phyloP scores from a whole-genome alignment of 2,888 invertebrate genomes.

The Endomychus coccineus region DNA sequence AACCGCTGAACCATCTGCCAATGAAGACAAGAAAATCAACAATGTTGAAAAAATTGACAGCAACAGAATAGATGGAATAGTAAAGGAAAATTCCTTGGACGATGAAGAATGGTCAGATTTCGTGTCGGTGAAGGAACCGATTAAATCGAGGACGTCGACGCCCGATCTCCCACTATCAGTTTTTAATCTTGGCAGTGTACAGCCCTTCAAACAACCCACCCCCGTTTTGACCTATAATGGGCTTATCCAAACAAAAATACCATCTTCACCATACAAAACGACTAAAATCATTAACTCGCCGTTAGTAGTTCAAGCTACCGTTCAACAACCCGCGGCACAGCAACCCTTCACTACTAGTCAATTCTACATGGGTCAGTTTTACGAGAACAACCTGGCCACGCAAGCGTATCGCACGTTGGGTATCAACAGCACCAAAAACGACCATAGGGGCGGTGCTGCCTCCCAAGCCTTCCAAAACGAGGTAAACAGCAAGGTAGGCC shows the following conservation, averaged over 20 bases:
- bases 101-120: slow-evolving; percentile 59
- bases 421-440: too few relatives aligned
- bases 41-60: slow-evolving; percentile 5
- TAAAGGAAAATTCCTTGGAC: slow-evolving; percentile 34
- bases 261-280: slow-evolving; percentile 9
- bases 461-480: neutral
- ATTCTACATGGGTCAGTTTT: slow-evolving; percentile 6
- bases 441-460: too few relatives aligned
- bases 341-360: slow-evolving; percentile 13
- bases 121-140: slow-evolving; percentile 38
- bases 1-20: slow-evolving; percentile 3
- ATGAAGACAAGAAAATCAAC: slow-evolving; percentile 4
- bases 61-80: neutral
- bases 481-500: too few relatives aligned
- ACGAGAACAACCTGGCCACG: slow-evolving; percentile 1
- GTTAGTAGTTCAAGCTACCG: slow-evolving; percentile 1
- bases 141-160: slow-evolving; percentile 30
- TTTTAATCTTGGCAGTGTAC: slow-evolving; percentile 36
- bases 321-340: slow-evolving; percentile 3
- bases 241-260: too few relatives aligned
- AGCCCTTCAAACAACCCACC: slow-evolving; percentile 37
- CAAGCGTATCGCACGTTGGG: too few relatives aligned
- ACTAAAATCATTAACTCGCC: neutral
- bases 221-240: slow-evolving; percentile 40
- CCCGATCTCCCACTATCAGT: slow-evolving; percentile 39